phyloP scores from a whole-genome alignment of 2,113 vertebrate species.

The Platichthys stellatus region DNA sequence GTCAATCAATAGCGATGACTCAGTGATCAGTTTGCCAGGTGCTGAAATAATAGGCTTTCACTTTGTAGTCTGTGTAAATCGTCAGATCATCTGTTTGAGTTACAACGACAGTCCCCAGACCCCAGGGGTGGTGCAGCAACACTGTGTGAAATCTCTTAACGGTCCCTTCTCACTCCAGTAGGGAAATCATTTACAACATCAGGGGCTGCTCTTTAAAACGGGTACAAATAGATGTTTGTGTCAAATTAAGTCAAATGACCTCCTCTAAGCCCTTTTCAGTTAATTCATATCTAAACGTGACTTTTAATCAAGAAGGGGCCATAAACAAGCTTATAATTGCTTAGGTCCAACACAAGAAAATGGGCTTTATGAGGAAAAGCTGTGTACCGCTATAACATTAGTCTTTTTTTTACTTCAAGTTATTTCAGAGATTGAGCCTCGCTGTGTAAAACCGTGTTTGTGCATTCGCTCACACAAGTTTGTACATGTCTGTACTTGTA shows the following conservation, averaged over 20 bases:
- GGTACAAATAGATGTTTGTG: slow-evolving; percentile 32
- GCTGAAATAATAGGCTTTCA: slow-evolving; percentile 66
- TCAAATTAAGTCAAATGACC: slow-evolving; percentile 29
- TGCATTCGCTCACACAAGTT: slow-evolving; percentile 4
- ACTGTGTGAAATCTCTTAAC: slow-evolving; percentile 51
- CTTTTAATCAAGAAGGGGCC: not conserved
- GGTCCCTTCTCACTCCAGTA: slow-evolving; percentile 45
- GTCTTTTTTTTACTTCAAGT: not conserved
- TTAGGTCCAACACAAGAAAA: not conserved
- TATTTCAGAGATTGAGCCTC: not conserved
- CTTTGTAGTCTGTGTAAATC: slow-evolving; percentile 32
- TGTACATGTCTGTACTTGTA: not conserved
- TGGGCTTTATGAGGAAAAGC: not conserved
- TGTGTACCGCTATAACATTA: not conserved
- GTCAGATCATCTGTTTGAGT: slow-evolving; percentile 39
- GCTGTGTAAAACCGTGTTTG: not conserved
- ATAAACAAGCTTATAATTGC: not conserved
- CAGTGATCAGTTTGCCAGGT: slow-evolving; percentile 62
- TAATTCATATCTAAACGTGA: slow-evolving; percentile 3
- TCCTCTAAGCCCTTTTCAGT: slow-evolving; percentile 10
- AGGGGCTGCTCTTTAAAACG: slow-evolving; percentile 48
- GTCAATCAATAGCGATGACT: slow-evolving; percentile 68
- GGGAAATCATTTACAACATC: slow-evolving; percentile 50
- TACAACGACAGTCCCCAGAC: slow-evolving; percentile 11
- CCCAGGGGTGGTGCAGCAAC: slow-evolving; percentile 33